Conservation (phyloP, 1,140 invertebrate species). For the Liolophura sinensis region DNA sequence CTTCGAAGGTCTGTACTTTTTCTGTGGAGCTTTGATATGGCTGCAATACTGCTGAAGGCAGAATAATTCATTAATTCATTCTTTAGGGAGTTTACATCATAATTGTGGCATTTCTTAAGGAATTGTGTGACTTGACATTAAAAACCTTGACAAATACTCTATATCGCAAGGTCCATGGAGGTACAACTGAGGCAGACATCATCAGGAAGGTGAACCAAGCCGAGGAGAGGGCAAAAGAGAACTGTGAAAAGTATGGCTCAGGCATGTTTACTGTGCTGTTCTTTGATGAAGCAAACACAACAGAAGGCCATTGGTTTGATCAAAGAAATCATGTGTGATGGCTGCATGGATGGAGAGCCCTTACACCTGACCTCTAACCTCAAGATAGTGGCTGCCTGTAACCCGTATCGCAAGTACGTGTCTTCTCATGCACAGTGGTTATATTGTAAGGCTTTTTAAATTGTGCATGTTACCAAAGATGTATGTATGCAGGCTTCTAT, state of each 20-base stretch:
- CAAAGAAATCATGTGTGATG: conserved; percentile 56
- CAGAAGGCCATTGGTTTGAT: conserved; percentile 51
- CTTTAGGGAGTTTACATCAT: background rate
- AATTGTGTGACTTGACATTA: background rate
- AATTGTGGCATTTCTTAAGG: background rate
- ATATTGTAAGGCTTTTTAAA: too few relatives aligned
- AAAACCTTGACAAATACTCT: background rate
- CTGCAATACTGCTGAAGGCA: background rate
- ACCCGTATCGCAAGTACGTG: conserved; percentile 52
- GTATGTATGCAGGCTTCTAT: too few relatives aligned
- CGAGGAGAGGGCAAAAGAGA: conserved; percentile 31
- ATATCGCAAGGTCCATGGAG: conserved; percentile 48
- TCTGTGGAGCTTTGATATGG: background rate
- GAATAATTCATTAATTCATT: background rate
- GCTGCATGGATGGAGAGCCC: conserved; percentile 33
- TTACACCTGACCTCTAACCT: conserved; percentile 31
- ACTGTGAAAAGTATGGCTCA: conserved; percentile 21
- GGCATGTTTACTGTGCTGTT: conserved; percentile 50
- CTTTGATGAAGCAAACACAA: conserved; percentile 57
- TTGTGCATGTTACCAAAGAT: too few relatives aligned
- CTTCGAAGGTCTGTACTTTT: background rate
- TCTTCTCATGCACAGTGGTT: too few relatives aligned
- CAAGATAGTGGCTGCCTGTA: conserved; percentile 52
- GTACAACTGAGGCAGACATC: conserved; percentile 42
- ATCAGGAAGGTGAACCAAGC: conserved; percentile 39